phyloP scores from a whole-genome alignment of 2,113 vertebrate species.

The Mormoops blainvillei region DNA sequence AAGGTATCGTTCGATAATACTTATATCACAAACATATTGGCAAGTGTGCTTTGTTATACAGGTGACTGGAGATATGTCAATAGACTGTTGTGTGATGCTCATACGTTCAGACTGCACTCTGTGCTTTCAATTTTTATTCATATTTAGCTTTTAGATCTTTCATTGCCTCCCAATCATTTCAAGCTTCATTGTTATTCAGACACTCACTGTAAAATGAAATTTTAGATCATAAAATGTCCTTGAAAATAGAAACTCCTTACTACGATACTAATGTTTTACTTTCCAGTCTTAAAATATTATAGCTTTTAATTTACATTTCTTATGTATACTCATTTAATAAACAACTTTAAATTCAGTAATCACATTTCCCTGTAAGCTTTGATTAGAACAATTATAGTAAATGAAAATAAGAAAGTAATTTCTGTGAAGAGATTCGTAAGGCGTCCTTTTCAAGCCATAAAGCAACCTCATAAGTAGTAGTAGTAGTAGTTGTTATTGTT shows the following conservation, averaged over 20 bases:
- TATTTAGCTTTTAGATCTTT: conserved; percentile 26
- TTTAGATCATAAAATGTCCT: conserved; percentile 51
- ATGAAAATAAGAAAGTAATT: conserved; percentile 73
- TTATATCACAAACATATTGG: neutral
- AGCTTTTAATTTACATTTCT: conserved; percentile 66
- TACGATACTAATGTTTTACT: conserved; percentile 55
- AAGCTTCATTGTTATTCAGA: conserved; percentile 28
- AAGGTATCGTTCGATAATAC: neutral
- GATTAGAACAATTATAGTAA: conserved; percentile 72
- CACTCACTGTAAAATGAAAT: conserved; percentile 46
- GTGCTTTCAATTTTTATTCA: conserved; percentile 38
- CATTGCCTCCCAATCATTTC: conserved; percentile 37
- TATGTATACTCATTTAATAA: conserved; percentile 69
- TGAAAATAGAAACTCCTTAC: conserved; percentile 55
- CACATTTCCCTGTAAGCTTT: conserved; percentile 71
- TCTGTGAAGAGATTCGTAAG: conserved; percentile 58
- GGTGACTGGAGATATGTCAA: neutral
- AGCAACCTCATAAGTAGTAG: neutral
- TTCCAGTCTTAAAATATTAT: conserved; percentile 57
- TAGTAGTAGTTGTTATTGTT: too few species aligned
- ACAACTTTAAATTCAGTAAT: conserved; percentile 71
- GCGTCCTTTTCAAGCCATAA: conserved; percentile 35
- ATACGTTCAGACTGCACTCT: neutral
- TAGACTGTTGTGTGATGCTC: neutral
- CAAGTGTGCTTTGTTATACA: neutral